Percentiles rank a stretch among this genome's conserved stretches.
phyloP scores from a whole-genome alignment of 2,888 invertebrate genomes.

The Desoria tigrina region DNA sequence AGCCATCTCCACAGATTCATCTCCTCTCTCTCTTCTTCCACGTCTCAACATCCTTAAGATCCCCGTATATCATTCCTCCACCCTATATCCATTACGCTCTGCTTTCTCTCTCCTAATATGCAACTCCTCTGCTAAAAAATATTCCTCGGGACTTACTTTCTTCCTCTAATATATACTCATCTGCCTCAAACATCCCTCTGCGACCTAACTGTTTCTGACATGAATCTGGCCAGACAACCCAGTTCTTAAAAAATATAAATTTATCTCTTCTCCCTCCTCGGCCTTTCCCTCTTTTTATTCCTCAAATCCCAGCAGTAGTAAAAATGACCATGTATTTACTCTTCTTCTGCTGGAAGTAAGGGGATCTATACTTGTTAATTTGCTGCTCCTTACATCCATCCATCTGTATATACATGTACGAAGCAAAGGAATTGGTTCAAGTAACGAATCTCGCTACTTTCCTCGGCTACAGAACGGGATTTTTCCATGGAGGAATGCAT shows the following conservation, averaged over 20 bases:
- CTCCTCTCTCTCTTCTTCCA: not conserved
- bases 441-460: too few relatives aligned
- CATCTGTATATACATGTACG: too few relatives aligned
- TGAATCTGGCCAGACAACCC: not conserved
- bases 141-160: not conserved
- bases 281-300: not conserved
- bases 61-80: too few relatives aligned
- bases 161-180: not conserved
- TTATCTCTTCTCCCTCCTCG: not conserved
- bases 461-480: too few relatives aligned
- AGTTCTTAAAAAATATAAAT: not conserved
- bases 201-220: slow-evolving; percentile 13
- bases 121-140: too few relatives aligned
- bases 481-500: not conserved
- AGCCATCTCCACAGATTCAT: not conserved
- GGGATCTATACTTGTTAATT: too few relatives aligned
- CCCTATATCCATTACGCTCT: too few relatives aligned
- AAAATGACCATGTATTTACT: slow-evolving; percentile 1
- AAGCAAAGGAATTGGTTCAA: too few relatives aligned
- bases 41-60: too few relatives aligned
- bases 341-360: too few relatives aligned
- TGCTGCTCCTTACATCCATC: too few relatives aligned
- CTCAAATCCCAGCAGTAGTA: not conserved
- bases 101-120: too few relatives aligned
- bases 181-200: not conserved